Conservation (phyloP, 2,888 invertebrate species). For the Gerris lacustris region DNA sequence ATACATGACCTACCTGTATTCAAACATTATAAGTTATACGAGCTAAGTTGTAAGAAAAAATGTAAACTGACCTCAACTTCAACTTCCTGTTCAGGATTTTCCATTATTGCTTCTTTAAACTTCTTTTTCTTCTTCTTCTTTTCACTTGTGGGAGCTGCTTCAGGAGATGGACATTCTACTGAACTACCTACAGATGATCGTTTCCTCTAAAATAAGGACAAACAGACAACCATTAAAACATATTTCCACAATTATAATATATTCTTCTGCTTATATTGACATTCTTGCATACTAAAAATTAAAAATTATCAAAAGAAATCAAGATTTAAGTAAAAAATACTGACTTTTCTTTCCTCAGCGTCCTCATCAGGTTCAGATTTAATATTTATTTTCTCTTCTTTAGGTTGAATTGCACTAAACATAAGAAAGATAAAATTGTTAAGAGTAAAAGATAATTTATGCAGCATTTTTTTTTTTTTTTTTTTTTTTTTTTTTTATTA, state of each 20-base stretch:
- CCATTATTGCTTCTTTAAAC: conserved; percentile 31
- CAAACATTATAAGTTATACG: too few species aligned
- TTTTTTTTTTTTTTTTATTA: too few species aligned
- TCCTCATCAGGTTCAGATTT: background rate
- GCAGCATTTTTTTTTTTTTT: too few species aligned
- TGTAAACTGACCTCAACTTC: too few species aligned
- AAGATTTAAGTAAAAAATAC: background rate
- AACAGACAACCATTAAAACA: background rate
- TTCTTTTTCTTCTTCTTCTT: conserved; percentile 38
- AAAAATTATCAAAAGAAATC: too few species aligned
- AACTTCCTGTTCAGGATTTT: too few species aligned
- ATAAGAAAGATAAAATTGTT: too few species aligned
- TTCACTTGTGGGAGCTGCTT: conserved; percentile 30
- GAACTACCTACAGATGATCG: conserved; percentile 30
- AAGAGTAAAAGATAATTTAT: too few species aligned
- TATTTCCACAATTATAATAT: background rate
- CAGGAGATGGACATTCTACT: conserved; percentile 13
- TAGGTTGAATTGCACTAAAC: background rate
- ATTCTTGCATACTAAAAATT: too few species aligned
- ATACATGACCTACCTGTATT: too few species aligned
- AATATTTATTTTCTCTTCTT: background rate
- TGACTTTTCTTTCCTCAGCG: background rate
- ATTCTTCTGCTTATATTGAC: too few species aligned
- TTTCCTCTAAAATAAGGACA: conserved; percentile 39
- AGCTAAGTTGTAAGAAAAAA: too few species aligned